Evolutionary conservation across 2,797 vertebrate genomes (phyloP), one percentile per base, ranked within the genome.

Genomic region (Sebastes vulpes): DNA sequence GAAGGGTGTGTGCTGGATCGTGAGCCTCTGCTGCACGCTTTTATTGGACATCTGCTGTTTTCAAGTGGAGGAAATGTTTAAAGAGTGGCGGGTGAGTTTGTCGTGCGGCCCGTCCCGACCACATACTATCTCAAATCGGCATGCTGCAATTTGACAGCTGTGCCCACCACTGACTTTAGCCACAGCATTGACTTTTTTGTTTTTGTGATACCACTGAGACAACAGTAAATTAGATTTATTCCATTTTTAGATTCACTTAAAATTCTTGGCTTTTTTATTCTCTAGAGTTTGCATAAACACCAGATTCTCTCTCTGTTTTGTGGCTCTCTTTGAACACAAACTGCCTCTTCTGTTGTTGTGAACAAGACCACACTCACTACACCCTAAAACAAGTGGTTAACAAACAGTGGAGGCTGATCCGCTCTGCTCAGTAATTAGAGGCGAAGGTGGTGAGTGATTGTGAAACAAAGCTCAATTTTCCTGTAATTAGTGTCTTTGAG

Each of bases 21-120:
- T 81, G 83, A 69, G 70, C 82, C 79, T 60, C 21, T 29, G 74
- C 82, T 72, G 9, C 72, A 23, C 23, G 10, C 63, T 90, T 93
- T 94, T 93, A 90, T 88, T 87, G 75, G 82, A 92, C 93, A 92
- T 94, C 93, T 95, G 93, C 82, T 91, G 83, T 89, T 91, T 95
- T 93, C 83, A 92, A 89, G 79, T 81, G n/a, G 81, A 89, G 88
- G 92, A 93, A 90, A 92, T 85, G 69, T 92, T 89, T 61, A 74
- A 91, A 88, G 86, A 75, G 74, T 70, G 75, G 57, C 20, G 81
- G 77, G 73, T 77, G 84, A 81, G 76, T 91, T 87, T 81, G 81
- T 26, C 83, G 87, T 66, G 66, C 71, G 63, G 81, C 79, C 73
- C 4, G 42, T 88, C 86, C 74, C 42, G 2, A 90, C 90, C 84